phyloP scores from a whole-genome alignment of 2,113 vertebrate genomes.

The Acinonyx jubatus region DNA sequence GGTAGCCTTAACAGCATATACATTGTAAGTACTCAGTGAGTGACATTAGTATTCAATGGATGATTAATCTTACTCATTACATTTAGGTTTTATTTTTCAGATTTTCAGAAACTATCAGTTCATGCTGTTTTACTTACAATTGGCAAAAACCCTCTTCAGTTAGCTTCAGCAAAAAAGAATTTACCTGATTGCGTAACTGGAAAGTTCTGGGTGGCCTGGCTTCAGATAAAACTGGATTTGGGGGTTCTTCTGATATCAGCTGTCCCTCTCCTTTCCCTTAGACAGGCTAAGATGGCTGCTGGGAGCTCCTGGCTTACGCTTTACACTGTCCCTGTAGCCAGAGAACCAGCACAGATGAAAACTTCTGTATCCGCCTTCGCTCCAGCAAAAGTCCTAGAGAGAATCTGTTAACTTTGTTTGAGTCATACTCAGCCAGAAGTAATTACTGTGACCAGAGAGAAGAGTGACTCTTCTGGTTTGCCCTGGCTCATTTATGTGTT shows the following conservation, averaged over 20 bases:
- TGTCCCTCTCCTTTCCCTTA: background rate
- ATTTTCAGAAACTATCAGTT: background rate
- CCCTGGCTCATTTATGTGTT: background rate
- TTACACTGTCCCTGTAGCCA: background rate
- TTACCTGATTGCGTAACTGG: background rate
- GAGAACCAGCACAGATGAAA: constrained; percentile 11
- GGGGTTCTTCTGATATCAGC: background rate
- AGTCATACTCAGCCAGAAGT: background rate
- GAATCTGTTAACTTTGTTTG: background rate
- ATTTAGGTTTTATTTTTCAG: background rate
- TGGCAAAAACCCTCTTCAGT: background rate
- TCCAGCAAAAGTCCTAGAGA: background rate
- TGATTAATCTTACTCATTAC: background rate
- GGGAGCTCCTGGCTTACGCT: background rate
- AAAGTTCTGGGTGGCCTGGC: background rate
- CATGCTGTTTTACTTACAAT: background rate
- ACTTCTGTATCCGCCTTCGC: background rate
- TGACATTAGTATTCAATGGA: background rate
- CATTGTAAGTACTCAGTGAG: background rate
- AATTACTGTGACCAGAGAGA: background rate
- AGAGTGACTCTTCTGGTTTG: background rate
- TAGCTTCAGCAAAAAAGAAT: constrained; percentile 1
- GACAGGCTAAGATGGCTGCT: background rate
- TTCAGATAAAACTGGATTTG: background rate
- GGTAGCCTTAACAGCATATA: background rate